These are phyloP conservation scores for Ormyrus labotus DNA, from an alignment of 2,888 invertebrate genomes.

Conservation along the genomic window DNA sequence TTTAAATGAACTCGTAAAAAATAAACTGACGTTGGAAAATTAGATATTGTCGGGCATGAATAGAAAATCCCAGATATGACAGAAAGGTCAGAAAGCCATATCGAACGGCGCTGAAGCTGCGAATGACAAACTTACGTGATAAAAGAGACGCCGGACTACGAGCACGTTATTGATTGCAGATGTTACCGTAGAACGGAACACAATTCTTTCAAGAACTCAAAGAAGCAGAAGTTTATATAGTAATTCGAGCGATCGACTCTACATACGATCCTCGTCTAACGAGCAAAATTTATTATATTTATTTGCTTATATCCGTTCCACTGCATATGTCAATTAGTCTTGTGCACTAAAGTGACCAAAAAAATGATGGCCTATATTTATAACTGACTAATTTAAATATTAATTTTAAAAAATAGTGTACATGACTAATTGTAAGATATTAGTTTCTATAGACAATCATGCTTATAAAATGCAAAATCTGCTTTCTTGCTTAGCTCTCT, in stretches of 20 bases:
- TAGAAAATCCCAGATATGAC: conserved; percentile 9
- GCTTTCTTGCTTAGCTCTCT: conserved; percentile 66
- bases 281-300: conserved; percentile 20
- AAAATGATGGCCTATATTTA: conserved; percentile 14
- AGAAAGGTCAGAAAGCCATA: conserved; percentile 36
- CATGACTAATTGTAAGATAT: neutral
- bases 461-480: conserved; percentile 59
- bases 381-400: neutral
- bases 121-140: conserved; percentile 36
- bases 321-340: neutral
- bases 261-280: conserved; percentile 27
- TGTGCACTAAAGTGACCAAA: conserved; percentile 12
- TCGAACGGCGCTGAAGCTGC: conserved; percentile 39
- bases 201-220: conserved; percentile 56
- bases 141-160: conserved; percentile 27
- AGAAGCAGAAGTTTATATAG: conserved; percentile 58
- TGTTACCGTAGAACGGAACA: conserved; percentile 13
- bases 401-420: conserved; percentile 37
- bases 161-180: conserved; percentile 15
- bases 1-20: neutral
- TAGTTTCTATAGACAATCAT: conserved; percentile 21
- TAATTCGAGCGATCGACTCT: conserved; percentile 34
- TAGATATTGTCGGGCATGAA: conserved; percentile 21
- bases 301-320: conserved; percentile 10
- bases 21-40: neutral